These are phyloP conservation scores for Panagrolaimus sp. DNA, from an alignment of 1,140 invertebrate species.

Conservation along the genomic window DNA sequence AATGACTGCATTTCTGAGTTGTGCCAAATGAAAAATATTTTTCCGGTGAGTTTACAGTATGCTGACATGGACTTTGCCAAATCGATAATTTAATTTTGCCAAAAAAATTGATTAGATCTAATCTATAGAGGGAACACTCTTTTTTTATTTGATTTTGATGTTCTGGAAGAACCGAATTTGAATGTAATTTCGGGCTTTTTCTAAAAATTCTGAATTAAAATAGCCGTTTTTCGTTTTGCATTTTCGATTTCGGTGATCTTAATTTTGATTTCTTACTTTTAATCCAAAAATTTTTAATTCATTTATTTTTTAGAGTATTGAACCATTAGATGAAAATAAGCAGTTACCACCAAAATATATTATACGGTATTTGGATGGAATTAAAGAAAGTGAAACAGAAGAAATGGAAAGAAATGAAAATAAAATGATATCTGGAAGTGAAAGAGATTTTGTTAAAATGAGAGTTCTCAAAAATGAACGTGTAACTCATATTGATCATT, in stretches of 20 bases:
- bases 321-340: conserved; percentile 1
- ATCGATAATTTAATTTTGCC: too few species aligned
- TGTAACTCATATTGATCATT: conserved; percentile 64
- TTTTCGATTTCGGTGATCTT: too few species aligned
- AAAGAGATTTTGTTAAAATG: conserved; percentile 46
- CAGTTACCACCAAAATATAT: conserved; percentile 17
- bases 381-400: neutral
- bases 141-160: too few species aligned
- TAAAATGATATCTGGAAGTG: neutral
- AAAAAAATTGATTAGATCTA: too few species aligned
- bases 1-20: conserved; percentile 59
- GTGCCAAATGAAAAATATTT: neutral
- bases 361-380: conserved; percentile 5
- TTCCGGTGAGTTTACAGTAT: neutral
- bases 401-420: neutral
- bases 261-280: too few species aligned
- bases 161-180: too few species aligned
- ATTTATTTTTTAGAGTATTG: neutral
- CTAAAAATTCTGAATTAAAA: too few species aligned
- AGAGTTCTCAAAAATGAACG: conserved; percentile 59
- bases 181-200: too few species aligned
- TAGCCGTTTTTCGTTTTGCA: too few species aligned
- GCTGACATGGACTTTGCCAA: too few species aligned
- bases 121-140: neutral
- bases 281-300: too few species aligned